These are phyloP conservation scores for Coluber constrictor DNA, from an alignment of 2,797 vertebrate genomes.

Conservation along the genomic window DNA sequence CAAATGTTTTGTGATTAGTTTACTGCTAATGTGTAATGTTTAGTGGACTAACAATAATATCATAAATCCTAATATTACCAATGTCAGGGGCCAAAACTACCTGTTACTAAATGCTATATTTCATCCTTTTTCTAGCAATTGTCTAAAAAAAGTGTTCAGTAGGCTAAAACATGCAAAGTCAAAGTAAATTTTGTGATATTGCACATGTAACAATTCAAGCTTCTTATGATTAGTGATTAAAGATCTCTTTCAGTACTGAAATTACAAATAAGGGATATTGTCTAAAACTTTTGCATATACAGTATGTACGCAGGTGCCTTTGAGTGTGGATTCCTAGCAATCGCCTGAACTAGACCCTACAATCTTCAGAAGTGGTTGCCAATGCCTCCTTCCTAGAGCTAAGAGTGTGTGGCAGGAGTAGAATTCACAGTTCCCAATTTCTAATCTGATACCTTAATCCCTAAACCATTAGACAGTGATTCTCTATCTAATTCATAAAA, in stretches of 20 bases:
- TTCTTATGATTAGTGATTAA: neutral
- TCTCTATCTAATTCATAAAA: neutral
- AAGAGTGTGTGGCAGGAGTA: neutral
- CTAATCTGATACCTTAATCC: neutral
- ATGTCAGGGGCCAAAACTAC: neutral
- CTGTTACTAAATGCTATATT: neutral
- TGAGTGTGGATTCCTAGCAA: neutral
- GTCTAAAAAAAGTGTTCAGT: neutral
- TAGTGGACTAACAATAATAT: neutral
- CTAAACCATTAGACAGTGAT: neutral
- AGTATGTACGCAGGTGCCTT: neutral
- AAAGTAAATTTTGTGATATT: neutral
- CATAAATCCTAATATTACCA: neutral
- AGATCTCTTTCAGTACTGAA: neutral
- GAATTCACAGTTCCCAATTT: neutral
- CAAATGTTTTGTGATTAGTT: slow-evolving; percentile 12
- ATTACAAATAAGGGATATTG: neutral
- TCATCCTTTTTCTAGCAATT: neutral
- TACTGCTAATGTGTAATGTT: neutral
- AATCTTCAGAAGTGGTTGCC: neutral
- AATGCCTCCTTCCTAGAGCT: neutral
- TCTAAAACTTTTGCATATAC: neutral
- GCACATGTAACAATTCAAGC: neutral
- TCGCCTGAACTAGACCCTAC: neutral
- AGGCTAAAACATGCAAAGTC: neutral